phyloP scores from a whole-genome alignment of 2,888 invertebrate genomes.

The Ctena decussata region DNA sequence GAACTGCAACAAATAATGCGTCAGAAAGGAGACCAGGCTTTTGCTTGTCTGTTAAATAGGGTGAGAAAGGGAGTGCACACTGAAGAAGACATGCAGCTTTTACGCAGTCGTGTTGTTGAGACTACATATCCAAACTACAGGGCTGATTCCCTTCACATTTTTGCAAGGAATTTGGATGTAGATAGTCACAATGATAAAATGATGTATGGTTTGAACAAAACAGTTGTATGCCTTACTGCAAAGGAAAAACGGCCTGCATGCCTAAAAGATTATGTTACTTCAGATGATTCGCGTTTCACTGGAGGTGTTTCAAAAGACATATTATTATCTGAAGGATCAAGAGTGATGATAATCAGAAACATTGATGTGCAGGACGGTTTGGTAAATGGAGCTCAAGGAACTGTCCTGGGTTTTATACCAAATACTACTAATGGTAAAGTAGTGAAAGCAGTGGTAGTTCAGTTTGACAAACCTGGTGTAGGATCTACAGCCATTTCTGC shows the following conservation, averaged over 20 bases:
- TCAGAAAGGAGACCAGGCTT: background rate
- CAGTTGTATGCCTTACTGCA: background rate
- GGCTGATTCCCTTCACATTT: background rate
- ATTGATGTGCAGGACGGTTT: too few species aligned
- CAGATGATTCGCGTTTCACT: background rate
- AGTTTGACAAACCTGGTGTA: conserved; percentile 45
- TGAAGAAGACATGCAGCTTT: background rate
- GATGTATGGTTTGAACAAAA: background rate
- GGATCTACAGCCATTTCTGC: conserved; percentile 38
- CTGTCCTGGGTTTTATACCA: conserved; percentile 7
- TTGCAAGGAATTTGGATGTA: background rate
- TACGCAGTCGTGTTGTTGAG: background rate
- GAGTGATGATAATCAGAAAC: too few species aligned
- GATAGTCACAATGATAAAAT: background rate
- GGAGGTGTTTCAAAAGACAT: conserved; percentile 1
- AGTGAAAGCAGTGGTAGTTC: background rate
- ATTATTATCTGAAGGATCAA: background rate
- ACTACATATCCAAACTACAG: background rate
- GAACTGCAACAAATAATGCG: conserved; percentile 1
- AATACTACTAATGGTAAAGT: background rate
- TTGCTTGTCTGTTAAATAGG: background rate
- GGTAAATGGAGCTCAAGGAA: too few species aligned
- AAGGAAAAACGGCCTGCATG: background rate
- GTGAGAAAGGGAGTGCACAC: background rate
- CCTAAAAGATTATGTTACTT: background rate